A percentile compares a stretch with the other conserved stretches of the same genome.
These are phyloP conservation scores for Agonopterix heracliana DNA, from an alignment of 2,888 invertebrate genomes.

Conservation along the genomic window DNA sequence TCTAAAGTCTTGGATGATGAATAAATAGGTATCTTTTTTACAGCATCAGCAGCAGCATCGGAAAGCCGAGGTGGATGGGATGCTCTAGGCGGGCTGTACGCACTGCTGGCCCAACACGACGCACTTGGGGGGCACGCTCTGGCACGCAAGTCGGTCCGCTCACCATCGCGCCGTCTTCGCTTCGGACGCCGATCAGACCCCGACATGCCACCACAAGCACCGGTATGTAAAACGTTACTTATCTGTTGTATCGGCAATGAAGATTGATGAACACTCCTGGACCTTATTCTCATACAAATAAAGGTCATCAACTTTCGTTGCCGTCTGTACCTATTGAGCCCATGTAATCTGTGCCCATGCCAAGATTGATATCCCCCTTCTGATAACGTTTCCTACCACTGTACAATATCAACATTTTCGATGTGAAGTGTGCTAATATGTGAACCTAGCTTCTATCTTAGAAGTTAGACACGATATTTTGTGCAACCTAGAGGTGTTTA, in stretches of 20 bases:
- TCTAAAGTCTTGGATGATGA: no score
- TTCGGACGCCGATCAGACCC: conserved; percentile 86
- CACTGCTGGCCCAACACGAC: conserved; percentile 78
- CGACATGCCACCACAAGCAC: conserved; percentile 72
- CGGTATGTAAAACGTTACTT: conserved; percentile 35
- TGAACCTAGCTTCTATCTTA: no score
- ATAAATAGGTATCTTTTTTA: conserved; percentile 9
- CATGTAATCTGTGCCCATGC: no score
- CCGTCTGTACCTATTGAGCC: no score
- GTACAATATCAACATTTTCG: no score
- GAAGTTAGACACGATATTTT: no score
- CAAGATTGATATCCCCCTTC: no score
- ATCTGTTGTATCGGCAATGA: background rate
- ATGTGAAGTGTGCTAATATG: no score
- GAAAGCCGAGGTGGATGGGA: conserved; percentile 56
- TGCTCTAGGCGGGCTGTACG: conserved; percentile 76
- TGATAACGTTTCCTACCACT: no score
- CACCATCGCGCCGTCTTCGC: conserved; percentile 84
- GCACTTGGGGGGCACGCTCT: conserved; percentile 82
- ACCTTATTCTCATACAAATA: no score
- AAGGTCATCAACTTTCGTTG: no score
- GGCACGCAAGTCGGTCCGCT: conserved; percentile 85
- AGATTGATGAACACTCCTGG: background rate
- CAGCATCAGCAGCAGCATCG: conserved; percentile 38
- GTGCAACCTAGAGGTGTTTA: no score